Evolutionary conservation across 2,888 invertebrate species (phyloP), one percentile per base, ranked within the genome.

Genomic region (Ypsolopha scabrella): DNA sequence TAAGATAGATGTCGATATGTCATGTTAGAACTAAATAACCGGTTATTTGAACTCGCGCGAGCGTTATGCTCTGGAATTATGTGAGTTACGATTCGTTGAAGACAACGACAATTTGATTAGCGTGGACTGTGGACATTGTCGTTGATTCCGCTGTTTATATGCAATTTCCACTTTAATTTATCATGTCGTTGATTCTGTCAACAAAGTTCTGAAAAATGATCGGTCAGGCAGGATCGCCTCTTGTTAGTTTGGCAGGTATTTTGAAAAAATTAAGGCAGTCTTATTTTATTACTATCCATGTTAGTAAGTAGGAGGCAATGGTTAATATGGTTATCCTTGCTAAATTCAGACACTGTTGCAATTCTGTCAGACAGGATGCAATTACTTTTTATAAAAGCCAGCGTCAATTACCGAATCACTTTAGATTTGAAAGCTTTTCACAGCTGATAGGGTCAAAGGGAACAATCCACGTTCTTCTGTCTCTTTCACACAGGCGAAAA

Each of bases 401-500:
- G 24, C 6, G 6, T 39, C 13, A 13, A 13, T 36, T n/a, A 34
- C 46, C 11, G 35, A 43, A 43, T 14, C 24, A 24, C 13, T 24
- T 13, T 24, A 14, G 43, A 43, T 63, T 57, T 67, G 59, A 64
- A 61, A 51, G 55, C 60, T 60, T 64, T 65, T 65, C 62, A 43
- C 57, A 59, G 60, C 60, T 65, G 63, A 58, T 59, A 62, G 62
- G 64, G 64, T 63, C 65, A 67, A 62, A 60, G 60, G 60, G 61
- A 70, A 61, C 58, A 57, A 65, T 60, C 62, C 57, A 62, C 63
- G 59, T 68, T 69, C 67, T 61, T 64, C 60, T 55, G 59, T 80
- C 76, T 68, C 77, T 63, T 59, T 79, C 71, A 55, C 67, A 66
- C 75, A 55, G 53, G 57, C 56, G 63, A 63, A 65, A 64, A 65